Evolutionary conservation across 2,113 vertebrate genomes (phyloP).

Genomic region (Pipa parva): DNA sequence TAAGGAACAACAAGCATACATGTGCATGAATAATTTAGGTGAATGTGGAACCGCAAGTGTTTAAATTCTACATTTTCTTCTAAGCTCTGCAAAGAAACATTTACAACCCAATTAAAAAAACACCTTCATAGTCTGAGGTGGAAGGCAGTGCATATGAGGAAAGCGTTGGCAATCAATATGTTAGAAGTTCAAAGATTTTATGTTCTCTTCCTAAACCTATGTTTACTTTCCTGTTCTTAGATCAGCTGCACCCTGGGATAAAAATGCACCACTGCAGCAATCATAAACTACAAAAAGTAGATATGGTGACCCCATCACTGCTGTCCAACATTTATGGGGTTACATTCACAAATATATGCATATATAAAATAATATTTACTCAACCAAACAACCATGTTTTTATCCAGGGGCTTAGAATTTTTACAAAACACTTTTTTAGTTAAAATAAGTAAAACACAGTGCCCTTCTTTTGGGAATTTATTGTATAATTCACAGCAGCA

Average conservation of each 20-base stretch:
- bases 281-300: too few relatives aligned
- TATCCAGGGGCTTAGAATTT: too few relatives aligned
- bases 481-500: too few relatives aligned
- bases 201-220: conserved; percentile 17
- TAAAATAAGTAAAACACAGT: too few relatives aligned
- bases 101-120: conserved; percentile 21
- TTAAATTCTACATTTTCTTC: conserved; percentile 23
- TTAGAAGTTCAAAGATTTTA: conserved; percentile 10
- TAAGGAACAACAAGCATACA: background rate
- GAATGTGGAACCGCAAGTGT: conserved; percentile 18
- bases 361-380: too few relatives aligned
- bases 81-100: conserved; percentile 24
- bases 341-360: too few relatives aligned
- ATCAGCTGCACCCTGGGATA: conserved; percentile 7
- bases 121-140: background rate
- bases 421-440: too few relatives aligned
- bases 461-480: too few relatives aligned
- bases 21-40: conserved; percentile 13
- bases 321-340: too few relatives aligned
- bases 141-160: conserved; percentile 22
- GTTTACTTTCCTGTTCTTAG: conserved; percentile 30
- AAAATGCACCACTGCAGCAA: conserved; percentile 8
- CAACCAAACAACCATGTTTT: too few relatives aligned
- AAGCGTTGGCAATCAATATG: conserved; percentile 1
- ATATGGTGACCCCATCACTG: too few relatives aligned